phyloP scores from a whole-genome alignment of 1,140 invertebrate species.

The Gryon sp. region DNA sequence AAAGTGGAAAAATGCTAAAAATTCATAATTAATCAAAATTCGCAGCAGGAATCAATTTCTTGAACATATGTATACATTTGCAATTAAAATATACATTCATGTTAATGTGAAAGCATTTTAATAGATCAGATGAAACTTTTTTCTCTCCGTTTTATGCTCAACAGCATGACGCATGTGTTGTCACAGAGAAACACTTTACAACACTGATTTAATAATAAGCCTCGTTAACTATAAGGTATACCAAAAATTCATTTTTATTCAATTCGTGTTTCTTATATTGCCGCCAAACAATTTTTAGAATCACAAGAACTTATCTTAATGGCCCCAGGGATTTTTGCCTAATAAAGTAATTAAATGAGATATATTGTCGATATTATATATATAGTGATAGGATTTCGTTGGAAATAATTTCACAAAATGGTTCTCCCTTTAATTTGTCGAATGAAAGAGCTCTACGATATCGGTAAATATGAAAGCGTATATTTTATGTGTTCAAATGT shows the following conservation, averaged over 20 bases:
- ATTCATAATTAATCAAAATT: conserved; percentile 36
- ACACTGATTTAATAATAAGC: conserved; percentile 35
- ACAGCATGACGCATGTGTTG: neutral
- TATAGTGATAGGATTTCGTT: neutral
- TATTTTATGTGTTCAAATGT: neutral
- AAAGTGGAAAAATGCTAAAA: conserved; percentile 22
- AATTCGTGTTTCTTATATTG: conserved; percentile 1
- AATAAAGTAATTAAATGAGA: conserved; percentile 33
- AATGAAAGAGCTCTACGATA: too few species aligned
- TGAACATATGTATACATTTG: conserved; percentile 39
- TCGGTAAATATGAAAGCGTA: conserved; percentile 23
- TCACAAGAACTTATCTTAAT: conserved; percentile 26
- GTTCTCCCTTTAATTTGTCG: neutral
- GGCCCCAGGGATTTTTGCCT: neutral
- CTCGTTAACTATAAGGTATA: neutral
- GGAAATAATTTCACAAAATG: neutral
- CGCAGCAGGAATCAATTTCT: conserved; percentile 29
- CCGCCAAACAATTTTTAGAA: neutral
- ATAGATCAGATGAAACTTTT: conserved; percentile 41
- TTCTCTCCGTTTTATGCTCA: neutral
- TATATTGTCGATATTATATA: too few species aligned
- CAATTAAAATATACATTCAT: conserved; percentile 25
- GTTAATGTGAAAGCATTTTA: conserved; percentile 46
- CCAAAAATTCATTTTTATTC: conserved; percentile 37
- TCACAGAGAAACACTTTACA: conserved; percentile 7